Base-by-base conservation (phyloP, 2,888 invertebrate genomes). In the Rhogogaster chlorosoma region DNA sequence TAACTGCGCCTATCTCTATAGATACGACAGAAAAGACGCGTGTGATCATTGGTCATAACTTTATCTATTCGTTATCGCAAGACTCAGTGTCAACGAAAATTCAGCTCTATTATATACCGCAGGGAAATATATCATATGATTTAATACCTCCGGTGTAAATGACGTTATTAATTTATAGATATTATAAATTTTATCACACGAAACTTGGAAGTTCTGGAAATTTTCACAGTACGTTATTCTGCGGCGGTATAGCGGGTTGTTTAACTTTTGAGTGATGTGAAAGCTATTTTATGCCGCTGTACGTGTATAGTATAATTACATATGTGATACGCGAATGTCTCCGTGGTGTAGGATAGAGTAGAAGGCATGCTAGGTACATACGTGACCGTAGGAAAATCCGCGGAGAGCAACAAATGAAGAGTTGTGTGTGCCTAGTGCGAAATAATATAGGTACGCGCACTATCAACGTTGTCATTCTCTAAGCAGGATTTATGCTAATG, bases 401-500 rank as follows among this genome's bases (percentile, higher is more conserved):
- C 36, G 61, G 80, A 80, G 67, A 45, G 83, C 0, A 32, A 2
- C 49, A 83, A 83, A 83, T 83, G 83, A 83, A 83, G 83, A 83
- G 67, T 83, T 67, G 83, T 83, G 67, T 64, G 38, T 61, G 57
- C 80, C 67, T 49, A 83, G 83, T 83, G 83, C 67, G 49, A 83
- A 83, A 42, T 83, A 83, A 83, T 67, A 42, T 70, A 64, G 26
- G 45, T 67, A 61, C 64, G 38, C 70, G 83, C 45, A 70, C 36
- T 80, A 80, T 80, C 80, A 80, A 32, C 83, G 83, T 83, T 83
- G 83, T 83, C 83, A 70, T 67, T 67, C 83, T 83, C 83, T 45
- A 45, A 83, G 83, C 38, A 83, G 67, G 32, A 83, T 83, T 83
- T 83, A 83, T 83, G 83, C 83, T 83, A 83, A 83, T 83, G 83